Percentiles rank a stretch among this genome's conserved stretches.
These are phyloP conservation scores for Acrobasis suavella DNA, from an alignment of 2,888 invertebrate species.

Conservation along the genomic window DNA sequence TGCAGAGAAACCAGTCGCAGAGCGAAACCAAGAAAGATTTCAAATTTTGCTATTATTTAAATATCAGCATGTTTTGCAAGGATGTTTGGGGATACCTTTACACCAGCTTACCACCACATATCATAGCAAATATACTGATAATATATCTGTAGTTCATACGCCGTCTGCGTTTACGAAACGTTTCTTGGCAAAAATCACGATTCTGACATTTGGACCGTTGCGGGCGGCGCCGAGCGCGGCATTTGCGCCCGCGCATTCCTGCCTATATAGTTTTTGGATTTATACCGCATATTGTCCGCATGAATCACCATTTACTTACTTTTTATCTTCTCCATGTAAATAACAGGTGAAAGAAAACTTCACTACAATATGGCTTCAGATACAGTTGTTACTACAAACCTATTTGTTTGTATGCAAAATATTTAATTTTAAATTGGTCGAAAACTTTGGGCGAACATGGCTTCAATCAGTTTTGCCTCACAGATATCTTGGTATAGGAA, in stretches of 20 bases:
- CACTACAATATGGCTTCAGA: too few species aligned
- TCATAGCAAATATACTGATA: constrained; percentile 22
- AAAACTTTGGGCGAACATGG: not conserved
- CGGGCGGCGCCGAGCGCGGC: constrained; percentile 69
- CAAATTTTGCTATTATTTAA: too few species aligned
- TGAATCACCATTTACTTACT: not conserved
- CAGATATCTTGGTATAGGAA: constrained; percentile 17
- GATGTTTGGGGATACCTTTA: not conserved
- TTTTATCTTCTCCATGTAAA: too few species aligned
- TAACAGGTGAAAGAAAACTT: too few species aligned
- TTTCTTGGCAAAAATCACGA: constrained; percentile 78
- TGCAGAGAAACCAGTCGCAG: too few species aligned
- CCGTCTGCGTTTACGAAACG: constrained; percentile 62
- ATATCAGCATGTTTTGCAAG: not conserved
- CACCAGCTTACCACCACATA: not conserved
- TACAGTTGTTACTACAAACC: too few species aligned
- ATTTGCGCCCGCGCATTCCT: constrained; percentile 68
- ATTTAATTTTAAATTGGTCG: not conserved
- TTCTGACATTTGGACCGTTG: constrained; percentile 74
- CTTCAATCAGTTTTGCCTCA: not conserved
- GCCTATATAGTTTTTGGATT: constrained; percentile 31
- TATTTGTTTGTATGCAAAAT: too few species aligned
- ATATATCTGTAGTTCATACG: constrained; percentile 39
- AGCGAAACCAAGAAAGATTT: too few species aligned
- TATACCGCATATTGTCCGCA: not conserved